Base-by-base conservation (phyloP, 2,888 invertebrate species). In the Sinhomidia bicolor region DNA sequence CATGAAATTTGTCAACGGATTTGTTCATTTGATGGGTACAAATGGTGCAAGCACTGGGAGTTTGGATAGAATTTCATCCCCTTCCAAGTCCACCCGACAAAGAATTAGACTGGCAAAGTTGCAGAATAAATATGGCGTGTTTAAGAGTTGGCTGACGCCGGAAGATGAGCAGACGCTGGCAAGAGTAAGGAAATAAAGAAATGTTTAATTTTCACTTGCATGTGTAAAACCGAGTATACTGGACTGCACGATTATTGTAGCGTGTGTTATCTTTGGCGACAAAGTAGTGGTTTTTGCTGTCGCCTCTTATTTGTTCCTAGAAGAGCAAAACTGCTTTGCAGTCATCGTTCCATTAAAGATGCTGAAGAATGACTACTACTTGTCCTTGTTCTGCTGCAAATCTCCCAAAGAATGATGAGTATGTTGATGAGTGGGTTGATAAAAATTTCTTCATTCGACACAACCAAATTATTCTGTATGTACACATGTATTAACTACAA, bases 151-250 rank as follows among this genome's bases (percentile, higher is more conserved):
- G 79, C 84, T 90, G 1, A 91, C 90, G 32, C 89, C 90, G 20
- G 90, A 92, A 41, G 92, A 92, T 57, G 92, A 92, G 54, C 88
- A 90, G 62, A 92, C 92, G 26, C 83, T 92, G 51, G 91, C 91
- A 17, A 90, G 92, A 91, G 92, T 92, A 89, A 92, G 92, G 82
- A 62, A 60, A n/a, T n/a, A 1, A 71, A 5, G 14, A 23, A 41
- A 71, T 76, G 14, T 41, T 54, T 26, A 7, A 12, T 26, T 60
- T 26, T 26, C 26, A 10, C 60, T 60, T 60, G 9, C 60, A 26
- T 23, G 26, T 20, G n/a, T n/a, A n/a, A 57, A 2, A 57, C 2
- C 57, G 5, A 57, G 20, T 17, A 20, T 3, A 3, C n/a, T 54
- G 51, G 17, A 7, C 17, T 54, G 9, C 60, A 17, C 26, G 6